These are phyloP conservation scores for Pogonognathellus flavescens DNA, from an alignment of 1,140 invertebrate genomes.

Conservation along the genomic window DNA sequence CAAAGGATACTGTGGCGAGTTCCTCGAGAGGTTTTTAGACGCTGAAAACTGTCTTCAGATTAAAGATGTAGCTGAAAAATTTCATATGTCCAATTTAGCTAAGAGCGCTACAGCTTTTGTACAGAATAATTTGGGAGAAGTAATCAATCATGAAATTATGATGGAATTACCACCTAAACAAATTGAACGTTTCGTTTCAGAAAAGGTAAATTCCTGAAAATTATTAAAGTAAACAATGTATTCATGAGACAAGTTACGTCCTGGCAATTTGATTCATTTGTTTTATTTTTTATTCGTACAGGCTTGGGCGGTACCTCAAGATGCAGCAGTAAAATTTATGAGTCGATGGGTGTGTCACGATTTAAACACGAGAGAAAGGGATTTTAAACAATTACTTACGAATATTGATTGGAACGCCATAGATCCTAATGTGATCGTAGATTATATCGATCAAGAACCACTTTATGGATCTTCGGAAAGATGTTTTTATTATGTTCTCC, in stretches of 20 bases:
- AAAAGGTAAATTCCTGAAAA: slow-evolving; percentile 71
- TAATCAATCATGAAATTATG: slow-evolving; percentile 71
- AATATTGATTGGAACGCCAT: slow-evolving; percentile 72
- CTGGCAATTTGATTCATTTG: slow-evolving; percentile 69
- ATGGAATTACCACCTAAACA: slow-evolving; percentile 72
- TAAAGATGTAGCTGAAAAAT: slow-evolving; percentile 74
- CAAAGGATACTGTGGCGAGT: slow-evolving; percentile 78
- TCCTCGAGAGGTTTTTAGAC: slow-evolving; percentile 76
- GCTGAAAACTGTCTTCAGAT: slow-evolving; percentile 76
- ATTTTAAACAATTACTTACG: slow-evolving; percentile 73
- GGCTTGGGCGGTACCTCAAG: slow-evolving; percentile 67
- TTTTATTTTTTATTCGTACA: slow-evolving; percentile 55
- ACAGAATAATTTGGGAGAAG: slow-evolving; percentile 72
- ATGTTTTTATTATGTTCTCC: slow-evolving; percentile 74
- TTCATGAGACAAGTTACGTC: no score
- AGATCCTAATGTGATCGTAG: slow-evolving; percentile 71
- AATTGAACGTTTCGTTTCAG: slow-evolving; percentile 72
- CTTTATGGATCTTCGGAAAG: slow-evolving; percentile 73
- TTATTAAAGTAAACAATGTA: no score
- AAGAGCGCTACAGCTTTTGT: slow-evolving; percentile 72
- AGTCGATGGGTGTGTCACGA: slow-evolving; percentile 74
- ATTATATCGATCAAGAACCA: slow-evolving; percentile 72
- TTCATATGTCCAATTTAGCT: slow-evolving; percentile 71
- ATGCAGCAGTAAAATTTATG: slow-evolving; percentile 71
- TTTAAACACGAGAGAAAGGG: slow-evolving; percentile 71